Conservation (phyloP, 2,888 invertebrate genomes). For the Linhomoeus sp. region DNA sequence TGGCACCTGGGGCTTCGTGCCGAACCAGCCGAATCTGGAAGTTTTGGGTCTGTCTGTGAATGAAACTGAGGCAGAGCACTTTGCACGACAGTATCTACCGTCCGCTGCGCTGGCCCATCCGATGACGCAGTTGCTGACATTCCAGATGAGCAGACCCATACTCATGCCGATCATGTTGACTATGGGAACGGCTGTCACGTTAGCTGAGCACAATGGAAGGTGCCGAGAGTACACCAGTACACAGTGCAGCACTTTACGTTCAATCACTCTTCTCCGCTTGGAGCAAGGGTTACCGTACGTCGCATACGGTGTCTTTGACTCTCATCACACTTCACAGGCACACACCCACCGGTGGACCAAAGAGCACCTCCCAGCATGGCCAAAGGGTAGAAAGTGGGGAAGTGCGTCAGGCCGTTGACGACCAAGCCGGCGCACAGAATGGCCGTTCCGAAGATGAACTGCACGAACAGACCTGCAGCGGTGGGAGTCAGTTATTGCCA, state of each 20-base stretch:
- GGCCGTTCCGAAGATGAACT: constrained; percentile 32
- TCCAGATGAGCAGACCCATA: constrained; percentile 35
- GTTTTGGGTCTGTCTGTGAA: too few relatives aligned
- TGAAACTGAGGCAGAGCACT: too few relatives aligned
- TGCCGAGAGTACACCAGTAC: too few relatives aligned
- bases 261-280: too few relatives aligned
- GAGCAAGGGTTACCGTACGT: too few relatives aligned
- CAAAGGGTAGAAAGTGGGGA: constrained; percentile 28
- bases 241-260: too few relatives aligned
- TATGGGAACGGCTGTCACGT: constrained; percentile 33
- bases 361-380: constrained; percentile 38
- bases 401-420: constrained; percentile 36
- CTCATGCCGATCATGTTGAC: constrained; percentile 33
- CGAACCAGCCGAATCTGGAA: constrained; percentile 31
- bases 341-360: constrained; percentile 35
- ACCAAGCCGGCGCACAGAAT: constrained; percentile 29
- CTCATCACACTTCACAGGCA: too few relatives aligned
- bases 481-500: too few relatives aligned
- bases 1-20: constrained; percentile 20
- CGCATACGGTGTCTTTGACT: too few relatives aligned
- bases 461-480: constrained; percentile 36
- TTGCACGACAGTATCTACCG: too few relatives aligned
- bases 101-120: constrained; percentile 35
- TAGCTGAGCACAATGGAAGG: too few relatives aligned
- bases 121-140: constrained; percentile 30